phyloP scores from a whole-genome alignment of 2,113 vertebrate species.

The Oreochromis aureus region DNA sequence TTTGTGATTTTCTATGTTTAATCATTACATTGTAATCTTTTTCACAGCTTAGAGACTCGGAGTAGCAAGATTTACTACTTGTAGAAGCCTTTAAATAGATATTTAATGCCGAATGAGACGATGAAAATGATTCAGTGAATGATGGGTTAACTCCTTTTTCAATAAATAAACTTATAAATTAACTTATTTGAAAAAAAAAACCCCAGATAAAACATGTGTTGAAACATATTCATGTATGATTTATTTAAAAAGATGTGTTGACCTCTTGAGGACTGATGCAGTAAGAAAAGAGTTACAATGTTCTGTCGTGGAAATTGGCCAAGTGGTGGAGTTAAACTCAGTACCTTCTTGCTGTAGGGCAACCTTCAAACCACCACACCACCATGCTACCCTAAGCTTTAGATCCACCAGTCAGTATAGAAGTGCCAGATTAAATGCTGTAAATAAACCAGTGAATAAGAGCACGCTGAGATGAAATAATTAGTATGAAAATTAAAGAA shows the following conservation, averaged over 20 bases:
- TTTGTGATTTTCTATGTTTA: neutral
- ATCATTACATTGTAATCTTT: neutral
- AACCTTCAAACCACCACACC: neutral
- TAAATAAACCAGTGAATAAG: neutral
- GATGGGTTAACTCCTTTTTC: neutral
- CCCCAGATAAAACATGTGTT: neutral
- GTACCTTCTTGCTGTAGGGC: neutral
- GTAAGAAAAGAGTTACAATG: neutral
- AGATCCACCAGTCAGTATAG: neutral
- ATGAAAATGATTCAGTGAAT: neutral
- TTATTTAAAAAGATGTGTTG: neutral
- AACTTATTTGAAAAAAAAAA: fast-evolving
- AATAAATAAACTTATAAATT: neutral
- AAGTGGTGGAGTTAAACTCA: neutral
- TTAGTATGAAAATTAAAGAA: neutral
- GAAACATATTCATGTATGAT: neutral
- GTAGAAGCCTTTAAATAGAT: neutral
- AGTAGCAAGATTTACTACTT: neutral
- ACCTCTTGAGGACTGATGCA: neutral
- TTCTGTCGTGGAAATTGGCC: neutral
- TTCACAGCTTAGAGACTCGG: neutral
- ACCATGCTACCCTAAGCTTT: neutral
- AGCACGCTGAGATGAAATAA: neutral
- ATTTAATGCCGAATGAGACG: neutral
- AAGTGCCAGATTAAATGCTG: neutral